A percentile compares a stretch with the other conserved stretches of the same genome.
Evolutionary conservation across 2,113 vertebrate species (phyloP).

Genomic region (human): DNA sequence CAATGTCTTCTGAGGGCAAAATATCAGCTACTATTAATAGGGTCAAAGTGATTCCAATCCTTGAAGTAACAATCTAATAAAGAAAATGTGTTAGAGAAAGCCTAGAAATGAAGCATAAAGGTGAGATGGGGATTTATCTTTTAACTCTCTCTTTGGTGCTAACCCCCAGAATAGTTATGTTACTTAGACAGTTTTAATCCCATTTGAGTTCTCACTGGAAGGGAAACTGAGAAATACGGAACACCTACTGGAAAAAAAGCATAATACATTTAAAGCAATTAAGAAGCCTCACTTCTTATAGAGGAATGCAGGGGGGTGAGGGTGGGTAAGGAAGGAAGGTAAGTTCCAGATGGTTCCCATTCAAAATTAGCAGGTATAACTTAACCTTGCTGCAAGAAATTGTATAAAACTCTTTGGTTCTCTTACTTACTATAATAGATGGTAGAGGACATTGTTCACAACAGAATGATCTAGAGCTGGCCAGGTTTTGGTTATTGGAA

Average conservation of each 20-base stretch:
- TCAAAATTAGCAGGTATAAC: background rate
- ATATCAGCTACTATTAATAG: background rate
- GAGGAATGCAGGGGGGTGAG: background rate
- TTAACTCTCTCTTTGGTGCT: background rate
- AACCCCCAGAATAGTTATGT: background rate
- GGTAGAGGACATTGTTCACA: background rate
- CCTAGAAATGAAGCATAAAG: background rate
- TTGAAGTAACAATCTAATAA: background rate
- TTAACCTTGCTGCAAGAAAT: background rate
- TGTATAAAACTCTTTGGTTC: background rate
- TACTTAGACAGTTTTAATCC: slow-evolving; percentile 10
- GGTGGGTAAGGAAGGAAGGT: background rate
- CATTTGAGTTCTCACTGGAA: background rate
- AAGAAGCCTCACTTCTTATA: slow-evolving; percentile 4
- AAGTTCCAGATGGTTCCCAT: background rate
- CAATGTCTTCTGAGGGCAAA: background rate
- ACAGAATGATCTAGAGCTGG: background rate
- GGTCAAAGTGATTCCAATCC: background rate
- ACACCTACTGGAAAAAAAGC: background rate
- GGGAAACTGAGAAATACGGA: background rate
- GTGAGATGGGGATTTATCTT: slow-evolving; percentile 2
- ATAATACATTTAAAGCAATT: background rate
- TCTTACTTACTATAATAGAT: background rate
- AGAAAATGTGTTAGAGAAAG: background rate
- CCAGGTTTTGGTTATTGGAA: background rate